A percentile compares a stretch with the other conserved stretches of the same genome.
phyloP scores from a whole-genome alignment of 2,797 vertebrate genomes.

The Gobionotothen gibberifrons region DNA sequence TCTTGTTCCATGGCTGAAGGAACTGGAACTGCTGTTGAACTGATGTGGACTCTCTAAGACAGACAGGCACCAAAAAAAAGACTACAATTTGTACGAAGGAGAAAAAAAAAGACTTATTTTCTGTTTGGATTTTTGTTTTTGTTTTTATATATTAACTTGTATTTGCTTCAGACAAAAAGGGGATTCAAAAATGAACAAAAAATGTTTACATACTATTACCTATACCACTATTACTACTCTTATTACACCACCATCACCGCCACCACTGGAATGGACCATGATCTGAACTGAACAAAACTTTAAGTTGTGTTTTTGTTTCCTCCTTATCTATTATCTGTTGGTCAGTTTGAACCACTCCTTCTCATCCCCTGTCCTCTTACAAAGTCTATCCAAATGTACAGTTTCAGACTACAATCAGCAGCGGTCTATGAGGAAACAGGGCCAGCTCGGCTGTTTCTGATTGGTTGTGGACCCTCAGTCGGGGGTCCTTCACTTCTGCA shows the following conservation, averaged over 20 bases:
- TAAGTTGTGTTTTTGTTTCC: slow-evolving; percentile 66
- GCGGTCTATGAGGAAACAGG: slow-evolving; percentile 3
- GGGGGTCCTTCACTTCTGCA: slow-evolving; percentile 55
- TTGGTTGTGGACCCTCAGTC: slow-evolving; percentile 29
- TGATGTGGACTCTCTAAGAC: slow-evolving; percentile 82
- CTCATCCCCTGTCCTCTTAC: slow-evolving; percentile 41
- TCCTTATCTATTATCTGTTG: slow-evolving; percentile 72
- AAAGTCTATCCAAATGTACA: slow-evolving; percentile 39
- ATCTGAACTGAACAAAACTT: slow-evolving; percentile 75
- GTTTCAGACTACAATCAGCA: slow-evolving; percentile 39
- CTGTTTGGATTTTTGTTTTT: slow-evolving; percentile 64
- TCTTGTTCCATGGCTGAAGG: slow-evolving; percentile 44
- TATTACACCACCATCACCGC: slow-evolving; percentile 64
- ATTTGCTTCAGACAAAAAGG: slow-evolving; percentile 89
- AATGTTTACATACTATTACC: slow-evolving; percentile 93
- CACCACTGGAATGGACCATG: slow-evolving; percentile 80
- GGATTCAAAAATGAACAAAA: slow-evolving; percentile 77
- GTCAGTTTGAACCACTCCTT: slow-evolving; percentile 72
- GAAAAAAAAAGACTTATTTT: slow-evolving; percentile 57
- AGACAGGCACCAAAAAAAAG: slow-evolving; percentile 83
- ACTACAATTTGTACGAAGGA: slow-evolving; percentile 80
- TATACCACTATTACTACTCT: slow-evolving; percentile 87
- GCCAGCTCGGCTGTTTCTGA: slow-evolving; percentile 8
- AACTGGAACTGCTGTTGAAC: slow-evolving; percentile 74
- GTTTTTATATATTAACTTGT: slow-evolving; percentile 90